Evolutionary conservation across 2,888 invertebrate species (phyloP), one percentile per base, ranked within the genome.

Genomic region (Tenodera sinensis): DNA sequence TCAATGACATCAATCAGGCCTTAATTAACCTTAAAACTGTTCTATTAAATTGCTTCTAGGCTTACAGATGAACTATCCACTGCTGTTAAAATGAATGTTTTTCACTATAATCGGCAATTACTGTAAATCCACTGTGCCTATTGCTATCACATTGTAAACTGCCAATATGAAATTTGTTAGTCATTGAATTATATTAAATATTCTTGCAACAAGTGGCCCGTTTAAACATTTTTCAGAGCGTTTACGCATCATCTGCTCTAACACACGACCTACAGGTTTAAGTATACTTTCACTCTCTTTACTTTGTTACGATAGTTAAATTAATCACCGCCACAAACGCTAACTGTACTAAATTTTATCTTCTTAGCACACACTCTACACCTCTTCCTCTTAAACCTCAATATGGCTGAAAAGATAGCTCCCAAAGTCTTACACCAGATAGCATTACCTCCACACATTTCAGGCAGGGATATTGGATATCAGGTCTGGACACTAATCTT

Each of bases 171-270:
- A 34, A 88, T 88, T 83, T 47, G 25, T 15, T 27, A 83, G 28
- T 34, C 25, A n/a, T 9, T 30, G 14, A 34, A 83, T 47, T 83
- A 88, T 28, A 83, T 42, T 47, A 88, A 84, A 84, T 27, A 81
- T 81, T 81, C 84, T 88, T 81, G 42, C 88, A 88, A 88, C 82
- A 88, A 88, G 85, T 88, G 88, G 85, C 28, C 83, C 81, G 34
- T 87, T 82, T 87, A 83, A 82, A 87, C n/a, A 34, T 34, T 15
- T 34, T 34, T 34, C 20, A 71, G 2, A 20, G 20, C 2, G 54
- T 71, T 71, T 71, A 71, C 25, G 6, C 54, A 71, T 71, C 4
- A 71, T 71, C 3, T 71, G 3, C 20, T 0, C 20, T 71, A 20
- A 15, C 54, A 15, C 1, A 71, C 54, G 54, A 15, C 20, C 20